A percentile compares a stretch with the other conserved stretches of the same genome.
These are phyloP conservation scores for Berghia stephanieae DNA, from an alignment of 1,140 invertebrate genomes.

Conservation along the genomic window DNA sequence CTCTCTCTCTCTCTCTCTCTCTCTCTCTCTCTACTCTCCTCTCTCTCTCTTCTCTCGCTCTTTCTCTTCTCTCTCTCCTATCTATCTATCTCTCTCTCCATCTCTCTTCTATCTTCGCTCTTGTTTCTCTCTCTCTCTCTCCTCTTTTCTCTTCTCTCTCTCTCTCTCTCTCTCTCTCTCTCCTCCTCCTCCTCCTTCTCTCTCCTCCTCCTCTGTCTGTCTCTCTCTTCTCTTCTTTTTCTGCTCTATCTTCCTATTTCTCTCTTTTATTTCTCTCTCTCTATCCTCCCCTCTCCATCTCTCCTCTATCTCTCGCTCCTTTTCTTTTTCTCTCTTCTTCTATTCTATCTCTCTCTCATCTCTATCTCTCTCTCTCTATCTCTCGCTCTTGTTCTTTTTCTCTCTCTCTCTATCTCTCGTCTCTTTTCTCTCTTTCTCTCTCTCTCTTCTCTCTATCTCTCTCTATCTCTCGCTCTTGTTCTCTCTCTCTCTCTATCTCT, in stretches of 20 bases:
- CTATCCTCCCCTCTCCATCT: too few relatives aligned
- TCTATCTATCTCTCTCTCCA: background rate
- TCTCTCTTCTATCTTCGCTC: background rate
- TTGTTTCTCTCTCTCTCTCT: background rate
- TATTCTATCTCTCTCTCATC: background rate
- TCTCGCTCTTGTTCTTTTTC: background rate
- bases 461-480: too few relatives aligned
- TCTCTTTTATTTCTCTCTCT: background rate
- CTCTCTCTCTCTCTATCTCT: too few relatives aligned
- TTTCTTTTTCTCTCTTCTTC: background rate
- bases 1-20: conserved; percentile 31
- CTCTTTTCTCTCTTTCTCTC: too few relatives aligned
- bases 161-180: background rate
- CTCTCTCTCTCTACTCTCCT: conserved; percentile 10
- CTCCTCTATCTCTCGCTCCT: background rate
- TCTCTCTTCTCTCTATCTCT: too few relatives aligned
- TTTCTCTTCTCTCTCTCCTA: background rate
- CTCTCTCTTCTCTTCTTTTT: background rate
- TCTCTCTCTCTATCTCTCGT: too few relatives aligned
- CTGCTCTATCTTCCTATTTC: background rate
- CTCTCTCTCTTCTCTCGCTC: conserved; percentile 7
- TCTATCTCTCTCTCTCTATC: background rate
- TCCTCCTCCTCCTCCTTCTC: background rate
- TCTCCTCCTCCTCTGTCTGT: background rate
- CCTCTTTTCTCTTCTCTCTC: background rate